These are phyloP conservation scores for Martes flavigula DNA, from an alignment of 2,797 vertebrate genomes.

Conservation along the genomic window DNA sequence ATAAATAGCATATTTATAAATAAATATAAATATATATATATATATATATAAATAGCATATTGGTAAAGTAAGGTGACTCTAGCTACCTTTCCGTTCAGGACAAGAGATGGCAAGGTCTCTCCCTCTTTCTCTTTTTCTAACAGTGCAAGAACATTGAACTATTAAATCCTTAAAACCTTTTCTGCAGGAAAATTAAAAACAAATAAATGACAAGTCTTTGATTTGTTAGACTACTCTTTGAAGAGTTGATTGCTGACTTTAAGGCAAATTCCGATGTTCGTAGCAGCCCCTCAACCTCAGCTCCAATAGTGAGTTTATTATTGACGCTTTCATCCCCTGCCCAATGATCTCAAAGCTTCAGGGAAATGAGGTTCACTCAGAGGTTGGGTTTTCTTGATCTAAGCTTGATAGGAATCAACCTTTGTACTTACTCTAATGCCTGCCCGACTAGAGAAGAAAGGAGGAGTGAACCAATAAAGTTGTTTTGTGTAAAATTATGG, in stretches of 20 bases:
- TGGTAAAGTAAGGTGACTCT: slow-evolving; percentile 68
- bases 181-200: slow-evolving; percentile 66
- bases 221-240: slow-evolving; percentile 64
- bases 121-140: not conserved
- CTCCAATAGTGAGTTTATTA: slow-evolving; percentile 51
- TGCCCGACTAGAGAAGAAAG: not conserved
- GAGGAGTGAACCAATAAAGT: slow-evolving; percentile 8
- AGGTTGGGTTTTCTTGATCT: slow-evolving; percentile 39
- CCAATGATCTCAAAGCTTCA: slow-evolving; percentile 14
- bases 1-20: slow-evolving; percentile 68
- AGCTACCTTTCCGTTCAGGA: slow-evolving; percentile 5
- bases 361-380: slow-evolving; percentile 46
- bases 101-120: not conserved
- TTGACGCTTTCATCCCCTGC: slow-evolving; percentile 47
- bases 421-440: slow-evolving; percentile 19
- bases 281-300: slow-evolving; percentile 15
- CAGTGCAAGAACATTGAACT: slow-evolving; percentile 41
- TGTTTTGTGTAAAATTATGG: not conserved
- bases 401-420: not conserved
- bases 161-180: slow-evolving; percentile 55
- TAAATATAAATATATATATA: too few relatives aligned
- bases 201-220: slow-evolving; percentile 72
- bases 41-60: slow-evolving; percentile 71
- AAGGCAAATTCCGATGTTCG: slow-evolving; percentile 65
- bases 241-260: slow-evolving; percentile 64